Evolutionary conservation across 2,888 invertebrate genomes (phyloP).

Genomic region (Eupelmus urozonus): DNA sequence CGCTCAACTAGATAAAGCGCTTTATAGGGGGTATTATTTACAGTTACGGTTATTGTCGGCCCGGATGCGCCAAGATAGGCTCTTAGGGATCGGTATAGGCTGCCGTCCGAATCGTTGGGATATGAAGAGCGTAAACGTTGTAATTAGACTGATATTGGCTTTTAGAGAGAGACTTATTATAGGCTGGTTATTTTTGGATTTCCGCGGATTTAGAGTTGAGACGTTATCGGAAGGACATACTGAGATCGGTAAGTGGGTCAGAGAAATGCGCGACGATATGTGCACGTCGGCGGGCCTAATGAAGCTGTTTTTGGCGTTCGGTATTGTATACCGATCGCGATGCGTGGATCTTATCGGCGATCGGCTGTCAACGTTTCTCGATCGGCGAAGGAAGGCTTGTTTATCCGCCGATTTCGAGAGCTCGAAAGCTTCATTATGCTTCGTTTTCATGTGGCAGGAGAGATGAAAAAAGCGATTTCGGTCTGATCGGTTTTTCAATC

Average conservation of each 20-base stretch:
- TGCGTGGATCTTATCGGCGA: not conserved
- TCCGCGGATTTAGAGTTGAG: not conserved
- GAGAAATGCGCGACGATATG: not conserved
- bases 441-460: no score
- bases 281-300: slow-evolving; percentile 60
- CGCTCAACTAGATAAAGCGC: not conserved
- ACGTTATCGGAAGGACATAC: not conserved
- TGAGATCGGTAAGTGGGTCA: not conserved
- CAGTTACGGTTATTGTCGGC: slow-evolving; percentile 5
- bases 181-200: no score
- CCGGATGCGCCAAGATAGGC: no score
- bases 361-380: slow-evolving; percentile 9
- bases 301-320: slow-evolving; percentile 68
- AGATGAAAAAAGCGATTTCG: no score
- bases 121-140: no score
- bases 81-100: no score
- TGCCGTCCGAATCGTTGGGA: no score
- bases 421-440: no score
- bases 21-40: not conserved
- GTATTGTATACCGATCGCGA: slow-evolving; percentile 59
- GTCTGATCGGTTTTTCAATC: no score
- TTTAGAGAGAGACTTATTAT: not conserved
- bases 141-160: not conserved
- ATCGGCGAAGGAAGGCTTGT: no score
- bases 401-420: no score